A percentile compares a stretch with the other conserved stretches of the same genome.
Conservation (phyloP, 1,140 invertebrate genomes). For the Chironomus striatipennis region DNA sequence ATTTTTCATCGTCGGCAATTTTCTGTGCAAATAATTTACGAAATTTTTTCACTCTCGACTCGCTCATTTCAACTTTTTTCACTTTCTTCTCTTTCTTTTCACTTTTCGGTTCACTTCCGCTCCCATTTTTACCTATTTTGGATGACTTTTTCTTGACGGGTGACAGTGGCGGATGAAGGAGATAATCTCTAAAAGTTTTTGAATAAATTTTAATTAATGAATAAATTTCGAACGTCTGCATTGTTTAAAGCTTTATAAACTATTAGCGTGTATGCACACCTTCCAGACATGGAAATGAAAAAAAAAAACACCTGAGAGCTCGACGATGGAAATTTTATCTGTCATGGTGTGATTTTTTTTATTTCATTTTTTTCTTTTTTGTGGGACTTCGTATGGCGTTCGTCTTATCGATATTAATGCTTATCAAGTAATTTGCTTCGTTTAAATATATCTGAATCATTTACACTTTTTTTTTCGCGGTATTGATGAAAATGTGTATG, state of each 20-base stretch:
- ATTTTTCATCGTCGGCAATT: not conserved
- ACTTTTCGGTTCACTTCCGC: not conserved
- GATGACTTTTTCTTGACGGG: not conserved
- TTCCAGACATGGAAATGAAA: too few relatives aligned
- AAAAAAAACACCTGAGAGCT: too few relatives aligned
- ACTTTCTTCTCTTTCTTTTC: not conserved
- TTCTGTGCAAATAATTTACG: not conserved
- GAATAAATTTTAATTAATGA: conserved; percentile 8
- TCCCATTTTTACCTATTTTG: conserved; percentile 12
- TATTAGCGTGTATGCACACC: too few relatives aligned
- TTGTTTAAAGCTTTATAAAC: not conserved
- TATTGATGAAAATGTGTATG: too few relatives aligned
- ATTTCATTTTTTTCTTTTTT: too few relatives aligned
- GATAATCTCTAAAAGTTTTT: conserved; percentile 21
- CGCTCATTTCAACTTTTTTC: not conserved
- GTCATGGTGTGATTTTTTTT: too few relatives aligned
- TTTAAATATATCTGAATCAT: too few relatives aligned
- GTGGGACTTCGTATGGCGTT: too few relatives aligned
- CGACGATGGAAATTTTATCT: too few relatives aligned
- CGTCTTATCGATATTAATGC: too few relatives aligned
- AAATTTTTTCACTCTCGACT: not conserved
- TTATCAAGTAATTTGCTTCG: too few relatives aligned
- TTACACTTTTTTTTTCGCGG: too few relatives aligned
- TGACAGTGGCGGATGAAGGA: not conserved
- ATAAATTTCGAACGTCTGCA: not conserved